Base-by-base conservation (phyloP, 2,113 vertebrate genomes). In the Lichenostomus cassidix region DNA sequence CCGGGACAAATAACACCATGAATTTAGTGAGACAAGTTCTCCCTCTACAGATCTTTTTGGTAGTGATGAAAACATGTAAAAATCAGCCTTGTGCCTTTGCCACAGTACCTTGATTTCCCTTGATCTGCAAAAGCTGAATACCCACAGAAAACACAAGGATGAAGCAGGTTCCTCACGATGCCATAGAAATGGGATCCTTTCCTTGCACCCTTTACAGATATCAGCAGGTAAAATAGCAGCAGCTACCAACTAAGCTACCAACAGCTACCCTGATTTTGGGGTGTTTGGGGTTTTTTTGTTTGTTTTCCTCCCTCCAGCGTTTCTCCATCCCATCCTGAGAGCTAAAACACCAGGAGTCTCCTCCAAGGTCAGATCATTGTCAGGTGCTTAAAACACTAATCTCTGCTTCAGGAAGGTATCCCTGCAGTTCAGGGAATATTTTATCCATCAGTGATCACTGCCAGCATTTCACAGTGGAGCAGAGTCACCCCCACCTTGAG, bases 401-500 rank as follows among this genome's bases (percentile, higher is more conserved):
- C 44, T 10, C 9, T 33, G 67, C 37, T 65, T 35, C 65, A 15
- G 73, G 41, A 65, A 29, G n/a, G 58, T 2, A 9, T 0, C 55
- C 29, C 80, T 7, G 27, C 4, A 58, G 14, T 0, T 11, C 75
- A 52, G 68, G 75, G 8, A 7, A 4, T 24, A 2, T 18, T 60
- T 49, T 5, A 8, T 4, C 63, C 63, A 0, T 2, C 5, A 4
- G 13, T 1, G 31, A 13, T 1, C 33, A 11, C 0, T 18, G 35
- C 8, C 46, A 53, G 15, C 1, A 6, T 10, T 46, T 17, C 0
- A 1, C 20, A 27, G 50, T 0, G 17, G 17, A 11, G 46, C 11
- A 0, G 56, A 35, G 60, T 7, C 9, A 2, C 28, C n/a, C 42
- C 49, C 0, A 1, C 4, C 7, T 3, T 5, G 9, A 37, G n/a